Base-by-base conservation (phyloP, 37 sponge, comb jelly and placozoan genomes). In the Hexactinellida sp. region DNA sequence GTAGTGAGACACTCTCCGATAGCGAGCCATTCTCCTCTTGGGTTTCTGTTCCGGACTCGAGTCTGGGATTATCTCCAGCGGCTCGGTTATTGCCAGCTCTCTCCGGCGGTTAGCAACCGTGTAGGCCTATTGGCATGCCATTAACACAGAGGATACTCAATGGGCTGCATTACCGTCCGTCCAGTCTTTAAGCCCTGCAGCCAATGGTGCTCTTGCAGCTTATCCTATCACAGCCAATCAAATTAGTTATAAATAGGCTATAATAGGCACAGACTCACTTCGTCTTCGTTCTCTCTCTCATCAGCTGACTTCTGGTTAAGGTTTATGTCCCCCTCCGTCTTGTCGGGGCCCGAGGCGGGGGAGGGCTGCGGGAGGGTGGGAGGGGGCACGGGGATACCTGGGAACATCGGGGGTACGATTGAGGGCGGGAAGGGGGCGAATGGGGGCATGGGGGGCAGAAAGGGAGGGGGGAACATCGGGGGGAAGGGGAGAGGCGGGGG, bases 401-500 rank as follows among this genome's bases (percentile, higher is more conserved):
- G 34, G 30, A 63, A 63, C 28, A 63, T 25, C 32, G 76, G 76
- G 5, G 76, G 76, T 13, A 41, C 13, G 47, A 41, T 5, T 16
- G 47, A 16, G 76, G 34, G 25, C 5, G 76, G 76, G 30, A 63
- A 63, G 76, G 76, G 76, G 3, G 76, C 3, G 76, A 63, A 63
- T 10, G 76, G 76, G 13, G 76, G 76, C 5, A 63, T 21, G 28
- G 76, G 76, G 30, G 76, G 76, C 5, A 63, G 34, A 23, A 63
- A n/a, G 34, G 76, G 76, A 63, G 76, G 76, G 34, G 76, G 76
- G 28, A 63, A n/a, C 76, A 63, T 63, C 25, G 76, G 76, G 34
- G 76, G 76, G 76, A 63, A 63, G 76, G 76, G 76, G 34, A 63
- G 21, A 63, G 76, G 76, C 19, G 76, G 76, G 5, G 76, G 76